Conservation (phyloP, 2,797 vertebrate species). For the Phalanger gymnotis region DNA sequence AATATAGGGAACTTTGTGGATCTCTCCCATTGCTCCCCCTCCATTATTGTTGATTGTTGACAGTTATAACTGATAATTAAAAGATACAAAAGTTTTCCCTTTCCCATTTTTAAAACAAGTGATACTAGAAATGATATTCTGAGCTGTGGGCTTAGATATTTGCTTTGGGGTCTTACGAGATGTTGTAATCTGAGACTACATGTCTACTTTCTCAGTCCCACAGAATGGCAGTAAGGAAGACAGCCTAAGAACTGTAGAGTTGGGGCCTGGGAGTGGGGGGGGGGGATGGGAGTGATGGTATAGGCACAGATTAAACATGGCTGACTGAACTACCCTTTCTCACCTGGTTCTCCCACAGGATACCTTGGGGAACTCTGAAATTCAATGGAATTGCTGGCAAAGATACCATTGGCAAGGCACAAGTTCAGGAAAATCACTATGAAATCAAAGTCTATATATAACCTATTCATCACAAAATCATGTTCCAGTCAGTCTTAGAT, state of each 20-base stretch:
- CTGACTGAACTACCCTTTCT: fast-evolving
- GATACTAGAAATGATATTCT: neutral
- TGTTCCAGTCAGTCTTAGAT: neutral
- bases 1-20: neutral
- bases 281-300: fast-evolving
- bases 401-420: neutral
- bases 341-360: neutral
- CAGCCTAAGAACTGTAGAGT: neutral
- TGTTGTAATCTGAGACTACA: neutral
- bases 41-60: neutral
- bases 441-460: slow-evolving; percentile 14
- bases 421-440: neutral
- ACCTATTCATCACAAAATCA: neutral
- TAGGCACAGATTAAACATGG: neutral
- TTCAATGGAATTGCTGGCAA: neutral
- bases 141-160: neutral
- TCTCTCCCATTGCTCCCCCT: neutral
- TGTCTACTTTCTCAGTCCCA: neutral
- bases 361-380: neutral
- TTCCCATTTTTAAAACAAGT: neutral
- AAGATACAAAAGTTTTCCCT: neutral
- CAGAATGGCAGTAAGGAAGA: neutral
- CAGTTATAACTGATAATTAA: neutral
- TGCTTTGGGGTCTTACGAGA: neutral
- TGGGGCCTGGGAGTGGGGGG: fast-evolving